Percentiles rank a stretch among this genome's conserved stretches.
Conservation (phyloP, 2,797 vertebrate genomes). For the Carduelis carduelis region DNA sequence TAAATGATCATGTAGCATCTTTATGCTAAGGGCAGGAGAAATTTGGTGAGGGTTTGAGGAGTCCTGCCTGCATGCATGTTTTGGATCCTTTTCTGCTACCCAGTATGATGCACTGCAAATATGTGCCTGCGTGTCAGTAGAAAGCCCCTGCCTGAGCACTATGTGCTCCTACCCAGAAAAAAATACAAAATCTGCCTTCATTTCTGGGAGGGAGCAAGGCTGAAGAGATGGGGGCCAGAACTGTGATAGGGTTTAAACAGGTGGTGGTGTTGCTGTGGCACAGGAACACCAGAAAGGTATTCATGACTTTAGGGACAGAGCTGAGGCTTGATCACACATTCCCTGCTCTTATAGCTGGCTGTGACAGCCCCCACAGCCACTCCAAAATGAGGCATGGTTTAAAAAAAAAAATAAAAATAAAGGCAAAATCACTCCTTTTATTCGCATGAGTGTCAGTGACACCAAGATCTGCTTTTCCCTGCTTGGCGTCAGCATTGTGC, state of each 20-base stretch:
- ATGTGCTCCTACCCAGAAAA: rapidly evolving
- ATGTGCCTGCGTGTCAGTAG: rapidly evolving
- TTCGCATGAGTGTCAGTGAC: rapidly evolving
- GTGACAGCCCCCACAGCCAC: rapidly evolving
- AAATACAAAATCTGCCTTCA: not conserved
- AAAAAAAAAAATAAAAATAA: not conserved
- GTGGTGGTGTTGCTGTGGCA: rapidly evolving
- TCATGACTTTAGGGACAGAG: not conserved
- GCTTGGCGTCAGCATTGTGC: rapidly evolving
- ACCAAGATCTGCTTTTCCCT: not conserved
- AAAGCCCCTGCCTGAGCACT: not conserved
- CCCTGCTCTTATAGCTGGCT: not conserved
- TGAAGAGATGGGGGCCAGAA: not conserved
- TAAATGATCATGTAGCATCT: not conserved
- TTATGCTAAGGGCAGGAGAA: not conserved
- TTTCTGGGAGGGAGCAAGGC: not conserved
- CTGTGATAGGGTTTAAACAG: not conserved
- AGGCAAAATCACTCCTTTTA: not conserved
- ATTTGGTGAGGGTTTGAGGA: not conserved
- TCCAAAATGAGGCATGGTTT: rapidly evolving
- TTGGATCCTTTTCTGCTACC: not conserved
- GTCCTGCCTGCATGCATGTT: not conserved
- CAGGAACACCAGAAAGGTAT: not conserved
- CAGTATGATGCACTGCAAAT: rapidly evolving
- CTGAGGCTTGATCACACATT: rapidly evolving